Base-by-base conservation (phyloP, 2,797 vertebrate genomes). In the Malacoctenus gilli region DNA sequence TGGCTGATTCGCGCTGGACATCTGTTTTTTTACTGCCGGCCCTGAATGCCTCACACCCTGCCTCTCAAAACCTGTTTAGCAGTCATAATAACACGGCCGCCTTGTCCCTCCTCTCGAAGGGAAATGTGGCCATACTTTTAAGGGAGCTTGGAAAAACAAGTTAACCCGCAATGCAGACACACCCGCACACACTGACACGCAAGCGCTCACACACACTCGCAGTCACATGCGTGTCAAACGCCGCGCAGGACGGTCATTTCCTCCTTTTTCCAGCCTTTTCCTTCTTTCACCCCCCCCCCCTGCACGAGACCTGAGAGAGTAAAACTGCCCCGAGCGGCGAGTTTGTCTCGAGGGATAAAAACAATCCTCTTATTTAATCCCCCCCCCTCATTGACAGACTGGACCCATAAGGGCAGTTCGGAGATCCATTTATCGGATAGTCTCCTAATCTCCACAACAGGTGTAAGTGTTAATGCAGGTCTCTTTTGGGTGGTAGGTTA, bases 121-220 rank as follows among this genome's bases (percentile, higher is more conserved):
- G 66, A 74, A 82, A 77, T 54, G 64, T 74, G 67, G 71, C 41
- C 30, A 12, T 67, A 34, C 42, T 56, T 67, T 66, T 1, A 30
- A 60, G 79, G 50, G 37, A 76, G 49, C 66, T 78, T 59, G 50
- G 75, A 77, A 83, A 85, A 90, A 86, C 86, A 65, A 87, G 89
- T 90, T 81, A 42, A 44, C 62, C 85, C 68, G 4, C 85, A 83
- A 59, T 79, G 53, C 63, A 44, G 80, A 70, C 85, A 87, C 85
- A 75, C 84, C 82, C 80, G 61, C 44, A 30, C 28, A 28, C 14
- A 7, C 41, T 21, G 28, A 20, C 43, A 31, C 32, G 36, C 40
- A 55, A 28, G 30, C 5, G 4, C 42, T 38, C 11, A 36, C 11
- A 20, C 15, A 44, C 11, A 34, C 42, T 35, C 7, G 8, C 11